phyloP scores from a whole-genome alignment of 1,140 invertebrate species.

The Amyelois transitella region DNA sequence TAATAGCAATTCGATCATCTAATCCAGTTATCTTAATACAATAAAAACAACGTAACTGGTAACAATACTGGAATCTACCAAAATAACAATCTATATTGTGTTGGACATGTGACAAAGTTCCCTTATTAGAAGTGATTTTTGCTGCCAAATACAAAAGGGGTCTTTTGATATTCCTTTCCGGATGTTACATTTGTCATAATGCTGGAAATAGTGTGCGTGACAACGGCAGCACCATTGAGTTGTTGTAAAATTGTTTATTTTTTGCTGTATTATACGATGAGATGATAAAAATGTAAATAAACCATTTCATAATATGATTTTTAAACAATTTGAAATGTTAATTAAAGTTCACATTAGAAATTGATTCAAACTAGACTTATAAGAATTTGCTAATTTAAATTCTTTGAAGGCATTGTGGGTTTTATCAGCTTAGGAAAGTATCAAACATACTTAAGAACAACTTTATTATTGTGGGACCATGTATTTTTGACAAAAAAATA shows the following conservation, averaged over 20 bases:
- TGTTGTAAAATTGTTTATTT: not conserved
- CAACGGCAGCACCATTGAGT: constrained; percentile 7
- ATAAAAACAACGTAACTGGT: too few relatives aligned
- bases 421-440: too few relatives aligned
- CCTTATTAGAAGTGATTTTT: constrained; percentile 52
- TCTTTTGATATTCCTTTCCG: constrained; percentile 49
- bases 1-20: too few relatives aligned
- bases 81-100: constrained; percentile 25
- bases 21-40: too few relatives aligned
- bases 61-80: not conserved
- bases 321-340: not conserved
- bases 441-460: too few relatives aligned
- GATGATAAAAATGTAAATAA: not conserved
- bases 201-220: constrained; percentile 27
- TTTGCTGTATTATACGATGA: not conserved
- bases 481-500: too few relatives aligned
- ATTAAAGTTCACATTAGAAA: too few relatives aligned
- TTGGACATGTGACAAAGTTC: constrained; percentile 53
- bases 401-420: too few relatives aligned
- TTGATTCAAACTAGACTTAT: too few relatives aligned
- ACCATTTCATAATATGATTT: not conserved
- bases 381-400: too few relatives aligned
- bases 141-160: constrained; percentile 47
- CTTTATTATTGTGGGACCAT: too few relatives aligned
- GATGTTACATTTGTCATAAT: constrained; percentile 64